Conservation (phyloP, 2,797 vertebrate genomes). For the Arnoldichthys spilopterus region DNA sequence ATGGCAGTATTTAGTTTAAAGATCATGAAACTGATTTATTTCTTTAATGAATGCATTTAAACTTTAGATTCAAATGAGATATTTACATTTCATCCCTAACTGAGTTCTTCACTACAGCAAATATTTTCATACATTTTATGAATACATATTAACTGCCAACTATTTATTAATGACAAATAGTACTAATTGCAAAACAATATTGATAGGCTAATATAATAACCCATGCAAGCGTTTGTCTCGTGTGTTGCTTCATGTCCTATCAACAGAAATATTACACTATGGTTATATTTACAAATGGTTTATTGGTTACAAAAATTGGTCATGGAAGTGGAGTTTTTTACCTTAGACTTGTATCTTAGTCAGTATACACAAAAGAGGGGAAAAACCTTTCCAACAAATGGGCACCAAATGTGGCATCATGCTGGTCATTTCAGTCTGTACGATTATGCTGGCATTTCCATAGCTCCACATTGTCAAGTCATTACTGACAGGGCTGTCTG, state of each 20-base stretch:
- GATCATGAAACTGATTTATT: no score
- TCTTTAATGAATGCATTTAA: no score
- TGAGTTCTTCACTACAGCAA: no score
- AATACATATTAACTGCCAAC: no score
- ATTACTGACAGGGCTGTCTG: neutral
- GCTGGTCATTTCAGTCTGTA: constrained; percentile 15
- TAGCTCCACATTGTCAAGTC: constrained; percentile 15
- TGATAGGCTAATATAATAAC: no score
- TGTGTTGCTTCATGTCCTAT: neutral
- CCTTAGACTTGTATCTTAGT: neutral
- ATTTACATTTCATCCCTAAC: no score
- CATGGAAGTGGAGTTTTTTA: neutral
- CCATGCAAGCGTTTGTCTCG: neutral
- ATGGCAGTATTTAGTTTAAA: no score
- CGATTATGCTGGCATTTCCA: constrained; percentile 10
- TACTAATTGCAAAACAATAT: no score
- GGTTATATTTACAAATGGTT: neutral
- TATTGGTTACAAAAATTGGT: neutral
- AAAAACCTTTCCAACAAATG: neutral
- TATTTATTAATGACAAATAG: no score
- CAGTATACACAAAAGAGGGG: neutral
- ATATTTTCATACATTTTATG: no score
- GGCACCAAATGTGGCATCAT: constrained; percentile 1
- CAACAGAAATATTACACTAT: neutral
- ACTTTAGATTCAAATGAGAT: no score